phyloP scores from a whole-genome alignment of 2,888 invertebrate species.

The Xestia sexstrigata region DNA sequence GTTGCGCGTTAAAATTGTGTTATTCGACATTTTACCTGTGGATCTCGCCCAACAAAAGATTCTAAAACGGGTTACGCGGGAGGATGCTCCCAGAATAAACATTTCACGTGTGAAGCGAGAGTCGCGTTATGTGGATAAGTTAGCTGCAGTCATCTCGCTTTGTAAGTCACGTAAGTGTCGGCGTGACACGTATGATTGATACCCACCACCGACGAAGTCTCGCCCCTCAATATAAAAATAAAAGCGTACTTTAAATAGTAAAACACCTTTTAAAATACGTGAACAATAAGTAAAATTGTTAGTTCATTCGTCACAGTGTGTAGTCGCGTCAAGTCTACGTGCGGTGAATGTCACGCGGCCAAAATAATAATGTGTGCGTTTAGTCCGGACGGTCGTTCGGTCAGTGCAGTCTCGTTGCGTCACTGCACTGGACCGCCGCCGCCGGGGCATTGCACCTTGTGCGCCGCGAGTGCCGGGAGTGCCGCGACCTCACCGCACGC shows the following conservation, averaged over 20 bases:
- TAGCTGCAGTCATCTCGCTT: constrained; percentile 65
- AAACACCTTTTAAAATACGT: constrained; percentile 68
- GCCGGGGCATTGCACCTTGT: constrained; percentile 88
- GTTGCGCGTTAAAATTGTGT: constrained; percentile 75
- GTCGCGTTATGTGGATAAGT: constrained; percentile 70
- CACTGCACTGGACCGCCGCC: constrained; percentile 83
- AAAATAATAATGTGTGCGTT: constrained; percentile 83
- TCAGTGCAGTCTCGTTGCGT: constrained; percentile 88
- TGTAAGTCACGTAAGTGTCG: constrained; percentile 71
- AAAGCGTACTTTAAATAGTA: constrained; percentile 69
- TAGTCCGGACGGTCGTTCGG: constrained; percentile 79
- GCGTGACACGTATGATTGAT: constrained; percentile 75
- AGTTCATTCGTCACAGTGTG: constrained; percentile 78
- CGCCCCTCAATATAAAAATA: constrained; percentile 69
- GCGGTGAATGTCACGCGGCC: constrained; percentile 86
- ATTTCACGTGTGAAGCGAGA: constrained; percentile 72
- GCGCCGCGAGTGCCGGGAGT: constrained; percentile 72
- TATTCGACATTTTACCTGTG: constrained; percentile 80
- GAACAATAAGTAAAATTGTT: constrained; percentile 76
- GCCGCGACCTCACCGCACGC: constrained; percentile 65
- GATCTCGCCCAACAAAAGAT: constrained; percentile 79
- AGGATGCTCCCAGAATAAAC: constrained; percentile 76
- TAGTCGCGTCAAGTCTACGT: constrained; percentile 75
- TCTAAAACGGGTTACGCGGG: constrained; percentile 78
- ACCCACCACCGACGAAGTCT: constrained; percentile 66